Evolutionary conservation across 2,797 vertebrate genomes (phyloP), one percentile per base, ranked within the genome.

Genomic region (Onychomys leucogaster): DNA sequence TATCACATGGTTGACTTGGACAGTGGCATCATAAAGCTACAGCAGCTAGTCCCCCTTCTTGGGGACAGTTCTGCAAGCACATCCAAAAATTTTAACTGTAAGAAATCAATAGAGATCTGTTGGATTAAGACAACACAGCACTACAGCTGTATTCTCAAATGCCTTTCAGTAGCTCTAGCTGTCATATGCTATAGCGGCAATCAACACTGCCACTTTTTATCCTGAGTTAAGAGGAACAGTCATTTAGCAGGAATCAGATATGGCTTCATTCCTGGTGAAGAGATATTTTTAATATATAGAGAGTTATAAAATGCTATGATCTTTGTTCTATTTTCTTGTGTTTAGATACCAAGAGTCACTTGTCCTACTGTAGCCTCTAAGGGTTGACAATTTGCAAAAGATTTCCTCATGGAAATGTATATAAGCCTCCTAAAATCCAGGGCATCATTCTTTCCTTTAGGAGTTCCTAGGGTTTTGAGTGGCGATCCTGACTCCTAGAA

Each of bases 81-180:
- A 96, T 88, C 14, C 46, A 85, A 89, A 89, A 37, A 41, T 86
- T 96, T 95, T 94, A 97, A 97, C 86, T 87, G 97, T 78, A 97
- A 93, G 96, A 90, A 97, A 98, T 98, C 95, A 89, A 96, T 98
- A 97, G 67, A 59, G 97, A 97, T 97, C 92, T 94, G 98, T 97
- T 98, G 98, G 97, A 98, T 98, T 98, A 86, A 98, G 84, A 98
- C 96, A 97, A 52, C 69, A 80, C 55, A 94, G 82, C 93, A 95
- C 97, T 97, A 96, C 87, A 94, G 89, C 78, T 89, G 80, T 96
- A 96, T 97, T 97, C 97, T 98, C 97, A 94, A 92, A 94, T 96
- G 93, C 88, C 97, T 97, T 97, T 98, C 95, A 82, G 97, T 94
- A 89, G 59, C 95, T 97, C 96, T 96, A 91, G 77, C 96, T 97